These are phyloP conservation scores for Anguilla anguilla DNA, from an alignment of 2,797 vertebrate genomes.

Conservation along the genomic window DNA sequence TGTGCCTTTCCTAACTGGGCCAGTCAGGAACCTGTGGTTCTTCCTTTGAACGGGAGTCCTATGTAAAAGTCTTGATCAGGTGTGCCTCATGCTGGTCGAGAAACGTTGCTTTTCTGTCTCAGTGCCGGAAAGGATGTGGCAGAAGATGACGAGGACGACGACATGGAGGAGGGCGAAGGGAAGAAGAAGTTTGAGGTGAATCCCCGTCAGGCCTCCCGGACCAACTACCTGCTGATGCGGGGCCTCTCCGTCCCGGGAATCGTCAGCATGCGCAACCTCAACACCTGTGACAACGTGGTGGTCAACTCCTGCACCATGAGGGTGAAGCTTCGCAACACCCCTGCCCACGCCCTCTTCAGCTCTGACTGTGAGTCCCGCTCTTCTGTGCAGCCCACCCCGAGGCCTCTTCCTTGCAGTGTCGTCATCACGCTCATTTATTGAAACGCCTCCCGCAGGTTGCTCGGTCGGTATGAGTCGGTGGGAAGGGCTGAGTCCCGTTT, in stretches of 20 bases:
- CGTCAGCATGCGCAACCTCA: constrained; percentile 79
- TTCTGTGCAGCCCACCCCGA: background rate
- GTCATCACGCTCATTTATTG: background rate
- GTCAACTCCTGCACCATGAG: constrained; percentile 87
- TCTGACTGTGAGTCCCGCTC: constrained; percentile 62
- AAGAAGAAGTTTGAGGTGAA: constrained; percentile 81
- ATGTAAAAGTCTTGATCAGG: background rate
- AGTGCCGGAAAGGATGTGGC: constrained; percentile 80
- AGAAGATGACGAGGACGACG: constrained; percentile 83
- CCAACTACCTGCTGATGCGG: constrained; percentile 93
- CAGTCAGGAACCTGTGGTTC: background rate
- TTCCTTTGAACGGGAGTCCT: background rate
- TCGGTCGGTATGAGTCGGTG: background rate
- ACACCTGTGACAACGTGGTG: constrained; percentile 86
- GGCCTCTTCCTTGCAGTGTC: background rate
- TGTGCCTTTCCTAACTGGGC: background rate
- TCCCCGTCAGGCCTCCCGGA: constrained; percentile 89
- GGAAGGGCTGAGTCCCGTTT: background rate
- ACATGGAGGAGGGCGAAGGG: constrained; percentile 71
- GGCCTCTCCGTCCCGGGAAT: constrained; percentile 87
- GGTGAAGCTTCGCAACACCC: constrained; percentile 74
- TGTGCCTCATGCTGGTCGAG: background rate
- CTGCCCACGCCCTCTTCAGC: constrained; percentile 64
- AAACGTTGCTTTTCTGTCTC: background rate
- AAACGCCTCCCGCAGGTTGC: background rate